Conservation (phyloP, 2,888 invertebrate genomes). For the Melipona bicolor region DNA sequence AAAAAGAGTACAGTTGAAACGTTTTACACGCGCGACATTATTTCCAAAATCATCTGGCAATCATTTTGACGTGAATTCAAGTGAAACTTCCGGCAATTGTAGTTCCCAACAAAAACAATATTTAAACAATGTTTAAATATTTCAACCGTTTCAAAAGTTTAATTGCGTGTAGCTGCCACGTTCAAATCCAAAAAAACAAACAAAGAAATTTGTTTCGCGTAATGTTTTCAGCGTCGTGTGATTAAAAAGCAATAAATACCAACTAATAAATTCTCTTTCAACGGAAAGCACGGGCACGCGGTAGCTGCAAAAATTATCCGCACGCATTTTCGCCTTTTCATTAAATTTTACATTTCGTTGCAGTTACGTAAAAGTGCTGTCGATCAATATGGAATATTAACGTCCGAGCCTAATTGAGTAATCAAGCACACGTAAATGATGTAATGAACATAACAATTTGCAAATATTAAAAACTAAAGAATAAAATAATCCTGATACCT, state of each 20-base stretch:
- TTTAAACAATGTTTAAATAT: neutral
- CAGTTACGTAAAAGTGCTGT: too few species aligned
- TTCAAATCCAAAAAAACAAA: neutral
- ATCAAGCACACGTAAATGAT: too few species aligned
- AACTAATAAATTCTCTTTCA: neutral
- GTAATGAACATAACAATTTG: too few species aligned
- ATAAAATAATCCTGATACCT: neutral
- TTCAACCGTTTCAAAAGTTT: neutral
- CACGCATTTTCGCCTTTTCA: too few species aligned
- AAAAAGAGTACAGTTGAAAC: neutral
- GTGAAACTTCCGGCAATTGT: neutral
- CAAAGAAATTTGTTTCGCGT: neutral
- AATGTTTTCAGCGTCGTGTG: too few species aligned
- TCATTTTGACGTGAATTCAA: neutral
- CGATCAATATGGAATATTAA: too few species aligned
- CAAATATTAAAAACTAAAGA: too few species aligned
- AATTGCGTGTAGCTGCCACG: neutral
- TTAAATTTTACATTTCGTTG: too few species aligned
- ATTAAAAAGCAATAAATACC: accelerated
- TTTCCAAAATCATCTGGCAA: neutral
- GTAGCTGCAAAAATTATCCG: too few species aligned
- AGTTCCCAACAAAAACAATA: neutral
- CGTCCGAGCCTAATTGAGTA: too few species aligned
- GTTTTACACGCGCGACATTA: neutral
- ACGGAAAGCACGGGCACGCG: neutral